These are phyloP conservation scores for Hypsopygia costalis DNA, from an alignment of 2,888 invertebrate genomes.

Conservation along the genomic window DNA sequence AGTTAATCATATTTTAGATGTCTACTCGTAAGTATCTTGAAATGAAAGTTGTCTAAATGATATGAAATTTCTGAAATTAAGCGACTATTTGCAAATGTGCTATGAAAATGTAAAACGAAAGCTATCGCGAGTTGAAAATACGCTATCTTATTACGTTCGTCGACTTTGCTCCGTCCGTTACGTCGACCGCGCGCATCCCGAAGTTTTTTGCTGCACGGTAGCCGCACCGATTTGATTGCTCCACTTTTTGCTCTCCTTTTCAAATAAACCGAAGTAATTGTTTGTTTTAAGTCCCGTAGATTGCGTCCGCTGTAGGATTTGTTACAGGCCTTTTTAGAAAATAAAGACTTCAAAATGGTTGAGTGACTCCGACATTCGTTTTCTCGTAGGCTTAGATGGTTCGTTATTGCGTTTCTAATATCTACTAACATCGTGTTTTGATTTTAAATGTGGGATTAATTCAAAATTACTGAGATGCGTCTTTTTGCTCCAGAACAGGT, in stretches of 20 bases:
- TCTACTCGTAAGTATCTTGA: too few relatives aligned
- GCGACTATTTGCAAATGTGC: too few relatives aligned
- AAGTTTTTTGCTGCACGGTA: constrained; percentile 70
- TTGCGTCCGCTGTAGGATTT: constrained; percentile 69
- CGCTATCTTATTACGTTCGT: constrained; percentile 63
- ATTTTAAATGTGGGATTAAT: constrained; percentile 70
- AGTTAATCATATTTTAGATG: too few relatives aligned
- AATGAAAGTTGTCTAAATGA: too few relatives aligned
- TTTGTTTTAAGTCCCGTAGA: constrained; percentile 76
- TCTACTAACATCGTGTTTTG: constrained; percentile 24
- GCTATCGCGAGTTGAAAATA: constrained; percentile 26
- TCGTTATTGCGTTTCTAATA: constrained; percentile 1
- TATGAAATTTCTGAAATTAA: background rate
- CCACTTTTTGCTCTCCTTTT: constrained; percentile 70
- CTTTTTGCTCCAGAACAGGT: constrained; percentile 72
- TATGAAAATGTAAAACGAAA: constrained; percentile 17
- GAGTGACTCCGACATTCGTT: constrained; percentile 33
- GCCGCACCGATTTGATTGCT: constrained; percentile 76
- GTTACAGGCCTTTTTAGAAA: constrained; percentile 70
- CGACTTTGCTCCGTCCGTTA: constrained; percentile 43
- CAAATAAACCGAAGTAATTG: constrained; percentile 78
- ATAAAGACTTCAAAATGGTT: constrained; percentile 69
- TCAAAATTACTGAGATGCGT: constrained; percentile 62
- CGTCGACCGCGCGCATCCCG: constrained; percentile 47
- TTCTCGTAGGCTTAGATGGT: background rate